Evolutionary conservation across 2,797 vertebrate species (phyloP).

Genomic region (Todus mexicanus): DNA sequence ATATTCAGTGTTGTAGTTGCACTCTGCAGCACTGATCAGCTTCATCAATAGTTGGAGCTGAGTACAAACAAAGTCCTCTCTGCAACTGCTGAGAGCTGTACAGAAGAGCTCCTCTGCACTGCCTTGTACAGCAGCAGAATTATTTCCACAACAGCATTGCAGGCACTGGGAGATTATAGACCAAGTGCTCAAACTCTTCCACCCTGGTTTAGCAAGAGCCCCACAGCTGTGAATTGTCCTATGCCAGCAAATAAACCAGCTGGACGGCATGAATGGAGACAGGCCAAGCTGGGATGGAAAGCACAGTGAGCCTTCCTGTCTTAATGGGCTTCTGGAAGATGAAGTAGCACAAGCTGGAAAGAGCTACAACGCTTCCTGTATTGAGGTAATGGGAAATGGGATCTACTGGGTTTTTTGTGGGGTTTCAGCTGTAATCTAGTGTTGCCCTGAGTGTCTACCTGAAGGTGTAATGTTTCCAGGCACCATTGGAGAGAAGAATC

Average conservation of each 20-base stretch:
- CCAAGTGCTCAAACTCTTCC: conserved; percentile 27
- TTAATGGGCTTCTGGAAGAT: conserved; percentile 59
- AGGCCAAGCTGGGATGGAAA: conserved; percentile 55
- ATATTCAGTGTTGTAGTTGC: background rate
- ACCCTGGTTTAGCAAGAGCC: conserved; percentile 51
- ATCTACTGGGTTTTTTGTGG: background rate
- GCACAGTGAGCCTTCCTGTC: conserved; percentile 27
- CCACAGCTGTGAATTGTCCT: conserved; percentile 54
- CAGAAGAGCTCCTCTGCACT: background rate
- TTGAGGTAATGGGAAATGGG: background rate
- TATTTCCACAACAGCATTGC: background rate
- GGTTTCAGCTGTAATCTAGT: background rate
- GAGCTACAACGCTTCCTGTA: background rate
- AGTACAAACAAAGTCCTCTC: background rate
- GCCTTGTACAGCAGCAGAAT: background rate
- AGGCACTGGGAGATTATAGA: background rate
- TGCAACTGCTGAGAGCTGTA: background rate
- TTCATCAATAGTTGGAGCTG: background rate
- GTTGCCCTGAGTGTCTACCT: background rate
- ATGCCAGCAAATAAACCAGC: conserved; percentile 68
- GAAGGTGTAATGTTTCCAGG: background rate
- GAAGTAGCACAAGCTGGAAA: conserved; percentile 31
- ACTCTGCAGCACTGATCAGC: background rate
- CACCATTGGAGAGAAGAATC: background rate
- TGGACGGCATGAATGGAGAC: conserved; percentile 38